Evolutionary conservation across 2,888 invertebrate genomes (phyloP).

Genomic region (Oscheius myriophilus): DNA sequence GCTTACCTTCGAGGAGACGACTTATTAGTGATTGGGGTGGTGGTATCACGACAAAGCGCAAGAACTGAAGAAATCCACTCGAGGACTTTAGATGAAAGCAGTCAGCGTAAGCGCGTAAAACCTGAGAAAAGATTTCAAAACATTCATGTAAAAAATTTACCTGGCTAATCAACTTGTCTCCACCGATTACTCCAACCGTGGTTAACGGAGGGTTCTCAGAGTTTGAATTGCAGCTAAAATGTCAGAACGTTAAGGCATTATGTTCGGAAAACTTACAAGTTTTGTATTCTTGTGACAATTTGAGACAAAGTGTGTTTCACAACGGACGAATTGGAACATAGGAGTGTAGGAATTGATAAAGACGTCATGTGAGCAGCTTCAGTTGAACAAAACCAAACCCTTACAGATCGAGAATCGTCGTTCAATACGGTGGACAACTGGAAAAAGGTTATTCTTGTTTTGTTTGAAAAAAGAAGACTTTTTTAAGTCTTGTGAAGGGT

Average conservation of each 20-base stretch:
- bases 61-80: slow-evolving; percentile 66
- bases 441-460: not conserved
- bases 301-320: slow-evolving; percentile 56
- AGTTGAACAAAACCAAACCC: slow-evolving; percentile 45
- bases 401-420: slow-evolving; percentile 12
- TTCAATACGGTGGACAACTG: slow-evolving; percentile 17
- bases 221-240: slow-evolving; percentile 68
- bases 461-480: not conserved
- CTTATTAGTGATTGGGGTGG: slow-evolving; percentile 60
- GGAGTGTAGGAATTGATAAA: slow-evolving; percentile 44
- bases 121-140: slow-evolving; percentile 22
- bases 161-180: slow-evolving; percentile 63
- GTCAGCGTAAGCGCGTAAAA: slow-evolving; percentile 68
- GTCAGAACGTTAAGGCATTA: not conserved
- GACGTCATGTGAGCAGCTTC: slow-evolving; percentile 34
- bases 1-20: slow-evolving; percentile 42
- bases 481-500: slow-evolving; percentile 31
- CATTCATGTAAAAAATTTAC: slow-evolving; percentile 3
- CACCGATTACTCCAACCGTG: slow-evolving; percentile 64
- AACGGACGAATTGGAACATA: slow-evolving; percentile 49
- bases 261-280: slow-evolving; percentile 54
- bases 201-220: slow-evolving; percentile 62
- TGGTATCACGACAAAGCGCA: slow-evolving; percentile 65
- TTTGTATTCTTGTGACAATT: slow-evolving; percentile 64
- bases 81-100: slow-evolving; percentile 66